phyloP scores from a whole-genome alignment of 2,888 invertebrate genomes.

The Asteroscopus sphinx region DNA sequence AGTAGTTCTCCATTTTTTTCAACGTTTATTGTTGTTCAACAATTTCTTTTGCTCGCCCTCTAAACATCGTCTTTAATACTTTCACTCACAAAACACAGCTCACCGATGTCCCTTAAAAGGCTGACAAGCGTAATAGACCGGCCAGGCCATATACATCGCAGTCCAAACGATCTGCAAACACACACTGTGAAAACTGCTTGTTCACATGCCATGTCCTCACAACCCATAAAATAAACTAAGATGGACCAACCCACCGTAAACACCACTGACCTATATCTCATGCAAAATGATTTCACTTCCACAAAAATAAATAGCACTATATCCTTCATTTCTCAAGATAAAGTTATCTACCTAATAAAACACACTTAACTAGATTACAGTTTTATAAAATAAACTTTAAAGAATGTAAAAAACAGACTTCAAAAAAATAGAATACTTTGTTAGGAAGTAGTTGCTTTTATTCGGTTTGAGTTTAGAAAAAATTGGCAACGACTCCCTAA shows the following conservation, averaged over 20 bases:
- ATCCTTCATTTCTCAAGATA: neutral
- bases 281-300: neutral
- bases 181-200: conserved; percentile 13
- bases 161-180: neutral
- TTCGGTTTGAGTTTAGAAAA: no score
- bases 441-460: no score
- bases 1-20: no score
- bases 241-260: conserved; percentile 2
- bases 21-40: no score
- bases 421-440: no score
- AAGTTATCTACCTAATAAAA: conserved; percentile 28
- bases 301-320: neutral
- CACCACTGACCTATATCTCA: conserved; percentile 5
- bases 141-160: neutral
- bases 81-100: no score
- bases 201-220: conserved; percentile 19
- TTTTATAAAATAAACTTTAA: no score
- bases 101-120: conserved; percentile 3
- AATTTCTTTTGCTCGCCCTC: no score
- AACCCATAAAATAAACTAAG: conserved; percentile 11
- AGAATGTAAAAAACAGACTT: no score
- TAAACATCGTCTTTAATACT: no score
- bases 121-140: neutral
- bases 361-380: conserved; percentile 38
- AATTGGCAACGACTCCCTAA: no score